These are phyloP conservation scores for Osedax frankpressi DNA, from an alignment of 2,888 invertebrate species.

Conservation along the genomic window DNA sequence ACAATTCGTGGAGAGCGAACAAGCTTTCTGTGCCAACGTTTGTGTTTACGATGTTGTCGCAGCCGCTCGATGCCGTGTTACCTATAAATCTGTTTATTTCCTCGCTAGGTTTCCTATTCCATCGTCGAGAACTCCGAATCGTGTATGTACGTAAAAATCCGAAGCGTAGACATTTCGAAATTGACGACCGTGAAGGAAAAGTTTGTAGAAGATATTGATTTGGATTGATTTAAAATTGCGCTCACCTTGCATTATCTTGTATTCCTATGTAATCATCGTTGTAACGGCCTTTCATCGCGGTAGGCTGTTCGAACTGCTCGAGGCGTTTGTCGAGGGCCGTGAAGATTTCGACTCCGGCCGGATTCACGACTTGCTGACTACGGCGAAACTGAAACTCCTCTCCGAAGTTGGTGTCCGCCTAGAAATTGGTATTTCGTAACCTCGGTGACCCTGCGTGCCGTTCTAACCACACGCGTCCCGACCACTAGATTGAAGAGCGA, in stretches of 20 bases:
- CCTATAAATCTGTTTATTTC: no score
- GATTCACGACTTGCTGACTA: not conserved
- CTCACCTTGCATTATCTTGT: no score
- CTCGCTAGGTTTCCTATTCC: no score
- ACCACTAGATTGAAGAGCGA: conserved; percentile 52
- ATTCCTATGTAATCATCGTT: no score
- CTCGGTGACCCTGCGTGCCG: no score
- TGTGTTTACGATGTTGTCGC: no score
- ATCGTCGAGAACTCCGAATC: conserved; percentile 62
- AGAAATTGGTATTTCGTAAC: no score
- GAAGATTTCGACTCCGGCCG: not conserved
- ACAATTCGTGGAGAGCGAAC: conserved; percentile 67
- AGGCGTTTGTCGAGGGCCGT: not conserved
- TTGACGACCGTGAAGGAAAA: conserved; percentile 54
- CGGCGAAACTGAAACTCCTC: not conserved
- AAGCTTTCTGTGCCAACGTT: conserved; percentile 68
- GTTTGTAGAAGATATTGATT: no score
- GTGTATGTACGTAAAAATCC: conserved; percentile 59
- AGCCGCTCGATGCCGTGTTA: no score
- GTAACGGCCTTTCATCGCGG: no score
- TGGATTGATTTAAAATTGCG: no score
- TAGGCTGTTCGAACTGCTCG: not conserved
- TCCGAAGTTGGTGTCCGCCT: not conserved
- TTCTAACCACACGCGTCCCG: no score
- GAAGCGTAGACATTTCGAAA: conserved; percentile 62